Base-by-base conservation (phyloP, 2,113 vertebrate genomes). In the Xyliphius kryptos region DNA sequence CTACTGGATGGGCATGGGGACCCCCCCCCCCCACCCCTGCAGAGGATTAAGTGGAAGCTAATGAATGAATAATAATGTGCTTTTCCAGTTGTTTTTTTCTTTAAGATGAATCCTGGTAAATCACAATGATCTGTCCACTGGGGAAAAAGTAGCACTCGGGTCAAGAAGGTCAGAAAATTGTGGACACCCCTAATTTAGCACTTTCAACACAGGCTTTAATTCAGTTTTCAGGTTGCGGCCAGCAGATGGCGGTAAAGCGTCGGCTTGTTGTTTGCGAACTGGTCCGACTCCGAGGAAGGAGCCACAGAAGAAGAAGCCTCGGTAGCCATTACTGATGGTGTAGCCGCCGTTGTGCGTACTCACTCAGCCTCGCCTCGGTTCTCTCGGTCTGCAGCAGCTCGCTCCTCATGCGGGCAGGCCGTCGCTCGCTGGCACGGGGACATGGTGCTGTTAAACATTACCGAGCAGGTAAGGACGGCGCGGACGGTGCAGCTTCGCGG, bases 381-480 rank as follows among this genome's bases (percentile, higher is more conserved):
- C 36, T 58, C 36, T 6, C 6, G 11, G 12, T 46, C 13, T 11
- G 40, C 13, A n/a, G 13, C 43, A 13, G 9, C 10, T 46, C 43
- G 13, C 12, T 82, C 79, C 83, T 75, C 77, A 87, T 87, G 87
- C 89, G 82, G 86, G 82, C 83, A 78, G 76, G 84, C 81, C 77
- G 90, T 90, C 92, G 91, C 81, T 71, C 82, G 85, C 82, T 88
- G 83, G 85, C 75, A 80, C 80, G 82, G 77, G 81, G 84, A 87
- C 81, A 93, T 94, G 93, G 92, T 92, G 80, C 81, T 92, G 79
- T 89, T 91, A 84, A 89, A 86, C 78, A 91, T 94, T 77, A 87
- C 88, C 79, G 91, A 96, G 82, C 91, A 96, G 92, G 93, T 94
- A 76, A 73, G 71, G 11, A 61, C 6, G 1, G 54, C 21, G 21